Evolutionary conservation across 2,797 vertebrate species (phyloP).

Genomic region (Chlorospingus semifuscus): DNA sequence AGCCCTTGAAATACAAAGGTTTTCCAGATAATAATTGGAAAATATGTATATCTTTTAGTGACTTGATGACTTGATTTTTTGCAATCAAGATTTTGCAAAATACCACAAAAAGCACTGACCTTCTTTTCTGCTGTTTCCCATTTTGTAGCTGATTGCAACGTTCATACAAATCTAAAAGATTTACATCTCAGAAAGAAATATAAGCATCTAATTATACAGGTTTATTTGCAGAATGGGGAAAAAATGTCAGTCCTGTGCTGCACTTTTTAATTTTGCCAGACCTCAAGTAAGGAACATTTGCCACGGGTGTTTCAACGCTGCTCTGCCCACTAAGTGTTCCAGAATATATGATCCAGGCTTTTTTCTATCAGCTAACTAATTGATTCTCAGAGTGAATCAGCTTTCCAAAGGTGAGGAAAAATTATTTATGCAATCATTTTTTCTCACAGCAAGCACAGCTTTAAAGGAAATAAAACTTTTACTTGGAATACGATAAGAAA

Average conservation of each 20-base stretch:
- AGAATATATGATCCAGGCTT: constrained; percentile 6
- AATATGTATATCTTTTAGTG: background rate
- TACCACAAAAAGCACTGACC: background rate
- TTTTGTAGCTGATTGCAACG: background rate
- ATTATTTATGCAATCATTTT: constrained; percentile 28
- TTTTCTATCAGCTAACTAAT: constrained; percentile 39
- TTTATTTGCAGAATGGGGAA: background rate
- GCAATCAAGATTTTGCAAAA: background rate
- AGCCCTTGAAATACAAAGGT: background rate
- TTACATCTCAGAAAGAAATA: constrained; percentile 19
- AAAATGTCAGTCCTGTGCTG: background rate
- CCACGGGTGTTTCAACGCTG: background rate
- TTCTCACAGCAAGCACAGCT: constrained; percentile 24
- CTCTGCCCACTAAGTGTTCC: background rate
- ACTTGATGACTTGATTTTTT: background rate
- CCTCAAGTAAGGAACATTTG: constrained; percentile 1
- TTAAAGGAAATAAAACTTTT: constrained; percentile 30
- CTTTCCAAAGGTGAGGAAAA: constrained; percentile 54
- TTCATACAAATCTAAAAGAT: background rate
- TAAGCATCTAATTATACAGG: background rate
- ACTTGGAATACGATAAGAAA: background rate
- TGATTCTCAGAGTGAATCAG: constrained; percentile 28
- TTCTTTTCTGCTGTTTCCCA: background rate
- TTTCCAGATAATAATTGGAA: background rate
- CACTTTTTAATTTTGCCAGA: constrained; percentile 1